Percentiles rank a stretch among this genome's conserved stretches.
These are phyloP conservation scores for Volucella bombylans DNA, from an alignment of 2,888 invertebrate species.

Conservation along the genomic window DNA sequence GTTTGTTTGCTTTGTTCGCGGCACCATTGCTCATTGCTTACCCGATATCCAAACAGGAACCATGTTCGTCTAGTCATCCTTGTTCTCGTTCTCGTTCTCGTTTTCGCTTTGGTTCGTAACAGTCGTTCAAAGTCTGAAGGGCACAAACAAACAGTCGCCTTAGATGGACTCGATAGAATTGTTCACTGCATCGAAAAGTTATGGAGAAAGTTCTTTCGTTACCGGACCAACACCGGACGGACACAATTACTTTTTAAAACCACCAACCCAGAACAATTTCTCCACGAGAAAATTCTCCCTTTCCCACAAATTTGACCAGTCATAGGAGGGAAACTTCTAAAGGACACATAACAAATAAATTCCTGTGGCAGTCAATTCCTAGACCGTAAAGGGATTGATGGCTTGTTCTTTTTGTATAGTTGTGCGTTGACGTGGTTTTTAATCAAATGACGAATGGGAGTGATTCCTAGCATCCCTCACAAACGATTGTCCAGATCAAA, in stretches of 20 bases:
- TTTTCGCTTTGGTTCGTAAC: too few species aligned
- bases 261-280: background rate
- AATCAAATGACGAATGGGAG: background rate
- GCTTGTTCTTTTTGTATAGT: background rate
- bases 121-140: slow-evolving; percentile 8
- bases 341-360: background rate
- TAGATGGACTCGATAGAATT: background rate
- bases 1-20: slow-evolving; percentile 37
- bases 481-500: background rate
- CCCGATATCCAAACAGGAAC: background rate
- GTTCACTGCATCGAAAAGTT: background rate
- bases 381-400: background rate
- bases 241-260: slow-evolving; percentile 35
- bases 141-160: slow-evolving; percentile 33
- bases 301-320: background rate
- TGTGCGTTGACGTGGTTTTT: background rate
- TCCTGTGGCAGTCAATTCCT: background rate
- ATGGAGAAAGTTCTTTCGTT: background rate
- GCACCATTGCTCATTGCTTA: background rate
- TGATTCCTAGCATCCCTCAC: background rate
- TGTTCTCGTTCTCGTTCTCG: background rate
- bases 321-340: background rate
- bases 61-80: slow-evolving; percentile 24
- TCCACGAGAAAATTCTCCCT: background rate
- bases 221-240: background rate